Conservation (phyloP, 2,113 vertebrate genomes). For the Sinosuthora webbiana region DNA sequence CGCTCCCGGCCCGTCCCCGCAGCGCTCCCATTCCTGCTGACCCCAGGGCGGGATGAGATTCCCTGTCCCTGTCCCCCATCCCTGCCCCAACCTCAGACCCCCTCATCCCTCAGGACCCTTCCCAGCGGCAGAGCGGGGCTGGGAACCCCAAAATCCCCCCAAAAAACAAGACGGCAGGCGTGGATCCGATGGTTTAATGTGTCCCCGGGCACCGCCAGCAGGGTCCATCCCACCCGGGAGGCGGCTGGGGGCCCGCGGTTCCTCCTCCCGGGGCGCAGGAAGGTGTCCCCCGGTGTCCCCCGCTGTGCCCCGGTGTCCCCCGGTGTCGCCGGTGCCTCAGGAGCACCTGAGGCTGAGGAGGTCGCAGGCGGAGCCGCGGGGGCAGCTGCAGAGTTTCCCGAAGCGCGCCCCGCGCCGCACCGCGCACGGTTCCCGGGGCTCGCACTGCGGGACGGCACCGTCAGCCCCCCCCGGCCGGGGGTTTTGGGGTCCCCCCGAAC, state of each 20-base stretch:
- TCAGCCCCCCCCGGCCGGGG: not conserved
- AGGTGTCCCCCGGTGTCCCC: not conserved
- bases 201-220: not conserved
- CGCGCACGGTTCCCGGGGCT: conserved; percentile 74
- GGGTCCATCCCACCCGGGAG: too few species aligned
- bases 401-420: conserved; percentile 76
- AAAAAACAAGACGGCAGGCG: not conserved
- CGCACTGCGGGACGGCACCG: conserved; percentile 60
- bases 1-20: not conserved
- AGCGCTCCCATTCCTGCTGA: fast-evolving
- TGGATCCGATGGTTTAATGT: not conserved
- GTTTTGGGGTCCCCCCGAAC: not conserved
- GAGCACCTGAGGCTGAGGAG: conserved; percentile 78
- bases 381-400: conserved; percentile 80
- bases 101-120: not conserved
- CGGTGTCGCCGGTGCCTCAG: not conserved
- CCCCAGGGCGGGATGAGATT: not conserved
- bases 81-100: not conserved
- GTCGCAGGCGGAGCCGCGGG: conserved; percentile 73
- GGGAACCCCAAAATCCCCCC: not conserved
- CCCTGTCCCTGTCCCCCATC: not conserved
- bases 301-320: not conserved
- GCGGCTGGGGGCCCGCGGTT: too few species aligned
- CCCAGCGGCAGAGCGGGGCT: not conserved
- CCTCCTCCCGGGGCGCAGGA: not conserved